Conservation (phyloP, 30 jellyfish, hydroid and myxozoan species). For the Pseudorhiza aurosa region DNA sequence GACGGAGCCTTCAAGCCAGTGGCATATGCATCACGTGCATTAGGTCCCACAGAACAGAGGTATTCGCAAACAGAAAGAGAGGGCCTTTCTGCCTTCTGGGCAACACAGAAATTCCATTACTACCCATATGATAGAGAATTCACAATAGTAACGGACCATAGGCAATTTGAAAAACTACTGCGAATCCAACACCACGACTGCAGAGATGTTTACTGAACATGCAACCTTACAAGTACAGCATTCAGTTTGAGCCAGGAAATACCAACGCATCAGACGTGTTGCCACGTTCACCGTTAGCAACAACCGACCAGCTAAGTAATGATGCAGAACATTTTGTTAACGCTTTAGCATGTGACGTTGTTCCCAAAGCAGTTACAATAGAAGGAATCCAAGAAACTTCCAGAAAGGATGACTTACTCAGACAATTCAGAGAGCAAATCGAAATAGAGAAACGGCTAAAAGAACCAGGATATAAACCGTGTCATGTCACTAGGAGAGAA, state of each 20-base stretch:
- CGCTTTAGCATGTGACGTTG: background rate
- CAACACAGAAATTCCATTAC: constrained; percentile 42
- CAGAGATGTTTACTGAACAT: constrained; percentile 14
- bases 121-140: constrained; percentile 46
- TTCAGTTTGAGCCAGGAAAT: constrained; percentile 43
- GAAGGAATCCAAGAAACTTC: constrained; percentile 23
- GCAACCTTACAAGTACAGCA: constrained; percentile 20
- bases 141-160: constrained; percentile 59
- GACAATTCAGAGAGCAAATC: constrained; percentile 13
- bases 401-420: constrained; percentile 10
- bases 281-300: constrained; percentile 41
- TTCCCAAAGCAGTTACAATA: constrained; percentile 29
- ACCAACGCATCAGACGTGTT: constrained; percentile 46
- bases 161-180: constrained; percentile 33
- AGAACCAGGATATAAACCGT: constrained; percentile 12
- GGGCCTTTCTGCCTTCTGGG: constrained; percentile 53
- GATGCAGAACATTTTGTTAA: constrained; percentile 1
- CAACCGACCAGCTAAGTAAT: constrained; percentile 37
- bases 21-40: constrained; percentile 53
- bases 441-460: constrained; percentile 30
- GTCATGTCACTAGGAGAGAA: background rate
- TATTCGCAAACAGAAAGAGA: constrained; percentile 64
- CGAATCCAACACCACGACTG: constrained; percentile 24
- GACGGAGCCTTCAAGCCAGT: constrained; percentile 32
- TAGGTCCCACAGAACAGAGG: constrained; percentile 49